Conservation (phyloP, 2,797 vertebrate species). For the Sphaeramia orbicularis region DNA sequence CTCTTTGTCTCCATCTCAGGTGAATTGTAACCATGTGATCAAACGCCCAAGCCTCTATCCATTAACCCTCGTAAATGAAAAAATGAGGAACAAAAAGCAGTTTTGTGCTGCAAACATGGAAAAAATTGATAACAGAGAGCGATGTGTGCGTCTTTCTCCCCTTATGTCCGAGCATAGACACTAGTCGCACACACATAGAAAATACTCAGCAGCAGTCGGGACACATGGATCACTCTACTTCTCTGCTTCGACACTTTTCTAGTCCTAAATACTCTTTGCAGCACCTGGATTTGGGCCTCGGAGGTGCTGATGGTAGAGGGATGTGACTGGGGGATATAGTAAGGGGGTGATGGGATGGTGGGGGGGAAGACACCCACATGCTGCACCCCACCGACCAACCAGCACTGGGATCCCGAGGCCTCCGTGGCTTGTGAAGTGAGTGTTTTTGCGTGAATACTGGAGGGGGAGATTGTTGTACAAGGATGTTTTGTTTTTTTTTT, state of each 20-base stretch:
- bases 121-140: constrained; percentile 88
- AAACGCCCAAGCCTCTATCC: constrained; percentile 88
- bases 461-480: neutral
- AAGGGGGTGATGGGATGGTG: constrained; percentile 26
- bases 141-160: constrained; percentile 85
- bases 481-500: neutral
- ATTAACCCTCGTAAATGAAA: constrained; percentile 88
- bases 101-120: constrained; percentile 88
- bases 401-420: constrained; percentile 65
- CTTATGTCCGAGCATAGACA: constrained; percentile 83
- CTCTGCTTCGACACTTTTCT: constrained; percentile 36
- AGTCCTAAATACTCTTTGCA: constrained; percentile 16
- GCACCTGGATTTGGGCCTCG: constrained; percentile 67
- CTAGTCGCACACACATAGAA: constrained; percentile 75
- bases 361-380: constrained; percentile 47
- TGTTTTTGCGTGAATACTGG: constrained; percentile 35
- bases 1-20: constrained; percentile 90
- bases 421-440: constrained; percentile 76
- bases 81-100: constrained; percentile 89
- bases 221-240: constrained; percentile 62
- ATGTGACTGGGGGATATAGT: constrained; percentile 21
- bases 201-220: constrained; percentile 67
- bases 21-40: constrained; percentile 91
- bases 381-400: constrained; percentile 50
- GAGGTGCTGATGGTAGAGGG: constrained; percentile 52